Conservation (phyloP, 2,797 vertebrate genomes). For the Microcaecilia unicolor region DNA sequence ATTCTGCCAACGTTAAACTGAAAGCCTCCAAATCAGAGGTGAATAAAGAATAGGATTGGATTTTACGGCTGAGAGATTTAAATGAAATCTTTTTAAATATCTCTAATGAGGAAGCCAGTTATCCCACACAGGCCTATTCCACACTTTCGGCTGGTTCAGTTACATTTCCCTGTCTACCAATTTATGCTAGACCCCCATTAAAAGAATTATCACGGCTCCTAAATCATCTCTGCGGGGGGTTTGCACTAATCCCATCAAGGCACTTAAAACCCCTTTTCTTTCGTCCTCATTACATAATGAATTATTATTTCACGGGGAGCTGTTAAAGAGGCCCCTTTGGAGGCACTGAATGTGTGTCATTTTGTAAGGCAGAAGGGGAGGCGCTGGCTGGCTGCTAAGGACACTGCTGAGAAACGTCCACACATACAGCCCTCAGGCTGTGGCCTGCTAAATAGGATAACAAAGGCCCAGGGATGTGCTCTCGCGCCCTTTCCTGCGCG, state of each 20-base stretch:
- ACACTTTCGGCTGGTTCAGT: constrained; percentile 53
- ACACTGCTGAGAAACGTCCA: background rate
- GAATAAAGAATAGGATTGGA: constrained; percentile 59
- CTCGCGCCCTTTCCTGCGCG: background rate
- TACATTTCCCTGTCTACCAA: constrained; percentile 65
- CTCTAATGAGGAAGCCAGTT: constrained; percentile 63
- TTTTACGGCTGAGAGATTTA: constrained; percentile 61
- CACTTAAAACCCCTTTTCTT: constrained; percentile 63
- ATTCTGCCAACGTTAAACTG: constrained; percentile 58
- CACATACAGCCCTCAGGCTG: background rate
- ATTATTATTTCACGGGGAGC: constrained; percentile 69
- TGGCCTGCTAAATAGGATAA: background rate
- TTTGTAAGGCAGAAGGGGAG: constrained; percentile 19
- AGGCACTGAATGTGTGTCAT: constrained; percentile 32
- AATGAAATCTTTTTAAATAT: constrained; percentile 70
- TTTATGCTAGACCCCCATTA: constrained; percentile 68
- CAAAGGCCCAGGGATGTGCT: background rate
- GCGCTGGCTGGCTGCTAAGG: background rate
- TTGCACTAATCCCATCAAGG: constrained; percentile 71
- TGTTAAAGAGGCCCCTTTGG: constrained; percentile 54
- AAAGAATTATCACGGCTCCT: constrained; percentile 70
- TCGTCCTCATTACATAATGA: constrained; percentile 60
- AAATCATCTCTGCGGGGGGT: constrained; percentile 67
- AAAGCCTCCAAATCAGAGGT: constrained; percentile 64
- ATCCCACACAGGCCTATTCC: constrained; percentile 45